Percentiles rank a stretch among this genome's conserved stretches.
phyloP scores from a whole-genome alignment of 2,797 vertebrate genomes.

The Chelonia mydas region DNA sequence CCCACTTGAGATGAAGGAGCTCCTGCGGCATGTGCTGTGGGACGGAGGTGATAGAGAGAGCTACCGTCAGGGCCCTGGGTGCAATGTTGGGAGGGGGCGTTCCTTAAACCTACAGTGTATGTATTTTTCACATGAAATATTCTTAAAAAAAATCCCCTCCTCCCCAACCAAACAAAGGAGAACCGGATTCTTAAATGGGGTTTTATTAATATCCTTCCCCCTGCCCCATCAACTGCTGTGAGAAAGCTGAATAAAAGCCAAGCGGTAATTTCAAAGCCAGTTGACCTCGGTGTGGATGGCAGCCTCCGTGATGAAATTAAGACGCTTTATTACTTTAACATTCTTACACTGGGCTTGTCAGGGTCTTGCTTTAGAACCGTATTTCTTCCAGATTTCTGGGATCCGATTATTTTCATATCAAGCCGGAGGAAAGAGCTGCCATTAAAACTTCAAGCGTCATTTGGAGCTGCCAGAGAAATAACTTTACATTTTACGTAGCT shows the following conservation, averaged over 20 bases:
- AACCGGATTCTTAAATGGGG: neutral
- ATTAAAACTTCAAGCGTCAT: neutral
- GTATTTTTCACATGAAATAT: neutral
- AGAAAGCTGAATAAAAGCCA: neutral
- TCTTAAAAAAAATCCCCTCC: neutral
- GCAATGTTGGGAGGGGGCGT: neutral
- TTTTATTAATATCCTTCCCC: neutral
- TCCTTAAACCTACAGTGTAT: accelerated
- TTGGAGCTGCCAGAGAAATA: neutral
- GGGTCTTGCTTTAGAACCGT: neutral
- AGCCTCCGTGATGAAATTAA: neutral
- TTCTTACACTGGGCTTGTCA: neutral
- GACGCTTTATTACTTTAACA: neutral
- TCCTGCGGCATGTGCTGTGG: constrained; percentile 11
- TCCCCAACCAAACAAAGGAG: neutral
- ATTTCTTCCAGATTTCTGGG: neutral
- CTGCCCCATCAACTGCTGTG: neutral
- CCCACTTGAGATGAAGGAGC: constrained; percentile 25
- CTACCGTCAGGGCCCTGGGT: neutral
- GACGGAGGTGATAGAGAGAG: neutral
- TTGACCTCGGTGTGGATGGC: neutral
- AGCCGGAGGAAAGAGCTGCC: neutral
- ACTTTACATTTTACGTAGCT: neutral
- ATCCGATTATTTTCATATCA: neutral
- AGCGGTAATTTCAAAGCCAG: neutral